A percentile compares a stretch with the other conserved stretches of the same genome.
Conservation (phyloP, 2,888 invertebrate species). For the Argyra leucocephala region DNA sequence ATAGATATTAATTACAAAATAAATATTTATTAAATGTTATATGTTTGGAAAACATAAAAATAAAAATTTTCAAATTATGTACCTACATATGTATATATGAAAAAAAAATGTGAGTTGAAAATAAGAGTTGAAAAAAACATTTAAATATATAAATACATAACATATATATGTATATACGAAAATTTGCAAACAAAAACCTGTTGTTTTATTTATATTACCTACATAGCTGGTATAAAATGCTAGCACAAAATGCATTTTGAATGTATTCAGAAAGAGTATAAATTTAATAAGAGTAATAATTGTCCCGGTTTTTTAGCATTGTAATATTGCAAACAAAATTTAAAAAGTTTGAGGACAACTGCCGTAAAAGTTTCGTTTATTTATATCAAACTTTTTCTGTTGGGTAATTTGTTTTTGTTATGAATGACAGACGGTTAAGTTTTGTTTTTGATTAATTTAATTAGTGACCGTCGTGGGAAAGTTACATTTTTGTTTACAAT, state of each 20-base stretch:
- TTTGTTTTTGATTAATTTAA: slow-evolving; percentile 7
- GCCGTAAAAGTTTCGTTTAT: too few relatives aligned
- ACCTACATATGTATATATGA: background rate
- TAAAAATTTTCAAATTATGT: slow-evolving; percentile 12
- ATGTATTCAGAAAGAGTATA: too few relatives aligned
- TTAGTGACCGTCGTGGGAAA: slow-evolving; percentile 1
- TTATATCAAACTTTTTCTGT: slow-evolving; percentile 2
- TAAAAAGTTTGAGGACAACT: too few relatives aligned
- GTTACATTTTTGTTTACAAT: slow-evolving; percentile 6
- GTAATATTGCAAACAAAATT: too few relatives aligned
- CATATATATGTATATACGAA: slow-evolving; percentile 28
- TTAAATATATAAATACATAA: slow-evolving; percentile 30
- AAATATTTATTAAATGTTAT: slow-evolving; percentile 13
- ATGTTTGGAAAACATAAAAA: slow-evolving; percentile 13
- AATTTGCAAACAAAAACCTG: slow-evolving; percentile 18
- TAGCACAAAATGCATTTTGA: too few relatives aligned
- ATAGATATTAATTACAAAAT: slow-evolving; percentile 13
- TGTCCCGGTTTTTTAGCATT: too few relatives aligned
- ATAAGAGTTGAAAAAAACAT: too few relatives aligned
- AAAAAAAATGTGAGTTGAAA: too few relatives aligned
- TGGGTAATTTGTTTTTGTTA: background rate
- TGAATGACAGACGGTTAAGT: background rate
- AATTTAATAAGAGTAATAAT: too few relatives aligned
- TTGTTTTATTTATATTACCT: background rate
- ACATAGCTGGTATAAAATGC: too few relatives aligned